Conservation (phyloP, 2,888 invertebrate genomes). For the Thera obeliscata region DNA sequence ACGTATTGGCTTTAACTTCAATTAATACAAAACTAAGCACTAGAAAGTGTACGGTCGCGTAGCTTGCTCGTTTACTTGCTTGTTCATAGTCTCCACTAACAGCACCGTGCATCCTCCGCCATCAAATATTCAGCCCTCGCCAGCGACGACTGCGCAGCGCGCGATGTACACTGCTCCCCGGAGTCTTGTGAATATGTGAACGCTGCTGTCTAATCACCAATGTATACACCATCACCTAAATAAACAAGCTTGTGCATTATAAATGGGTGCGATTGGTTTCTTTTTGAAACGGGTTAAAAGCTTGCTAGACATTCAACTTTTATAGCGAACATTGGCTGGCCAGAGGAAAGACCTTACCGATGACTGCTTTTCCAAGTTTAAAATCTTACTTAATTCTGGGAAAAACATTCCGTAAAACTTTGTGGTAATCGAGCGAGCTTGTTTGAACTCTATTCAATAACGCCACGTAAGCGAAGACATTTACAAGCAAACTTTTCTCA, state of each 20-base stretch:
- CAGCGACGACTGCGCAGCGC: conserved; percentile 39
- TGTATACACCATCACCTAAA: conserved; percentile 40
- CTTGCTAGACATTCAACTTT: neutral
- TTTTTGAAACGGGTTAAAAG: conserved; percentile 14
- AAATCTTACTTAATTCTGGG: neutral
- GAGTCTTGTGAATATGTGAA: conserved; percentile 49
- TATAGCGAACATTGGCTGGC: neutral
- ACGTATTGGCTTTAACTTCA: neutral
- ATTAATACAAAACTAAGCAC: neutral
- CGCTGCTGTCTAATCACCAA: conserved; percentile 49
- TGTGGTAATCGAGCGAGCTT: conserved; percentile 5
- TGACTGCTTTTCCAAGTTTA: neutral
- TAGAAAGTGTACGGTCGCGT: neutral
- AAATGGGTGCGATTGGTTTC: conserved; percentile 18
- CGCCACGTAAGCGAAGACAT: conserved; percentile 25
- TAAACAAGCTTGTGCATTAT: conserved; percentile 24
- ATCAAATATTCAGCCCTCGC: conserved; percentile 51
- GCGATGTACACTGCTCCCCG: conserved; percentile 51
- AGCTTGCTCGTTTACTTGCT: conserved; percentile 11
- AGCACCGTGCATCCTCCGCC: conserved; percentile 49
- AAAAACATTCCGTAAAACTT: neutral
- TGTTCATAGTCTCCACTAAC: conserved; percentile 35
- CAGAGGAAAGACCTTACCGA: neutral
- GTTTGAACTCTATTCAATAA: conserved; percentile 23
- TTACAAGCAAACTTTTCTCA: conserved; percentile 47